Base-by-base conservation (phyloP, 2,888 invertebrate genomes). In the Chelonus formosanus region DNA sequence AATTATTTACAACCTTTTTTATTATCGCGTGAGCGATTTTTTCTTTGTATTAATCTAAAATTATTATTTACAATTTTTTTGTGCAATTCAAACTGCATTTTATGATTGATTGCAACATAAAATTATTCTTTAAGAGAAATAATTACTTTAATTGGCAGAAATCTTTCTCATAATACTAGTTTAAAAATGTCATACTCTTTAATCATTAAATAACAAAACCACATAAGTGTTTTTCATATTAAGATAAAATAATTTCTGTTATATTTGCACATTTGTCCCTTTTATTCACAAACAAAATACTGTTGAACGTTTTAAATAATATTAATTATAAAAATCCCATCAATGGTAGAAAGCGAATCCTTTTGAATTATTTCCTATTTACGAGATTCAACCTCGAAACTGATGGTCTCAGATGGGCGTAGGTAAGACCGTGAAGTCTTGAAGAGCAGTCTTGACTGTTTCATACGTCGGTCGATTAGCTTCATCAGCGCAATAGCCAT, bases 341-440 rank as follows among this genome's bases (percentile, higher is more conserved):
- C 5, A 6, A 44, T 5, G n/a, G 0, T n/a, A 3, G 44, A 31
- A 52, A 8, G 20, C 5, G 32, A 52, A 32, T 32, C 7, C 20
- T 31, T 31, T 5, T 52, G 6, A 35, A 2, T 20, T 20, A 20
- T 20, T 20, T 20, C 20, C 20, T 45, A 35, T 35, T 45, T 36
- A 34, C 44, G 54, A 45, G 60, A 43, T 47, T 53, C 52, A 61
- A 61, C 58, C 57, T 43, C 57, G 62, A 34, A 53, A 67, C 66
- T 67, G 81, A 76, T 83, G 78, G 77, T 84, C 83, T 91, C 93
- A 94, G 87, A 94, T 94, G 78, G 95, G 93, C 73, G 94, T 95
- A 36, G 95, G 93, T 80, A 95, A 88, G 71, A 95, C 92, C 76
- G 94, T 93, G 84, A 94, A 96, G 86, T 96, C 96, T 84, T 95